These are phyloP conservation scores for Phodopus roborovskii DNA, from an alignment of 2,113 vertebrate species.

Conservation along the genomic window DNA sequence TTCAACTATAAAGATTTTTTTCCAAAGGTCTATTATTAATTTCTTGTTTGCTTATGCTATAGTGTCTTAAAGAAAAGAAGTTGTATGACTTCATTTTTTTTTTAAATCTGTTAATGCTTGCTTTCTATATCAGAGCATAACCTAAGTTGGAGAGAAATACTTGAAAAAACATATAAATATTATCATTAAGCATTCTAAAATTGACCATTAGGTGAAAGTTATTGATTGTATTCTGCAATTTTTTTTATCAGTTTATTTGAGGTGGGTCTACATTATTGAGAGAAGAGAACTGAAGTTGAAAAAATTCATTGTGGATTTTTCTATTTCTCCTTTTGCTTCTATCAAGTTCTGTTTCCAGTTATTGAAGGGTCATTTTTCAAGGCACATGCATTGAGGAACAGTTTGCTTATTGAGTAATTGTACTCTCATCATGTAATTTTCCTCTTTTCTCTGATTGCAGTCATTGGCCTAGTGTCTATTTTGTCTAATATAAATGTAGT, in stretches of 20 bases:
- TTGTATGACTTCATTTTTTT: not conserved
- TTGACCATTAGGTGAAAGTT: not conserved
- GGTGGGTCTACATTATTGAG: not conserved
- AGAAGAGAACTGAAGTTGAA: not conserved
- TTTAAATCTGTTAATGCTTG: not conserved
- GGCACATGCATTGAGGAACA: not conserved
- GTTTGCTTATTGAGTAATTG: not conserved
- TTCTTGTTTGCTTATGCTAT: not conserved
- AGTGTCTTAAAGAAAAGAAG: not conserved
- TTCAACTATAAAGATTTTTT: not conserved
- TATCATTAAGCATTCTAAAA: not conserved
- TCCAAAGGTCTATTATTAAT: not conserved
- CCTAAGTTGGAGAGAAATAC: not conserved
- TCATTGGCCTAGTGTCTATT: not conserved
- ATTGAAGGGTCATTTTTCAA: not conserved
- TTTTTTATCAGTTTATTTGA: not conserved
- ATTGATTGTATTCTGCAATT: not conserved
- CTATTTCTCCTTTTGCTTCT: constrained; percentile 1
- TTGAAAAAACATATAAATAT: not conserved
- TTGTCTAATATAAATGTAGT: not conserved
- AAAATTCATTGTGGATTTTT: not conserved
- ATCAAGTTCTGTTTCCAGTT: not conserved
- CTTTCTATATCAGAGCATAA: not conserved
- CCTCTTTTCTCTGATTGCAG: not conserved
- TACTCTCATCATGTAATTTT: not conserved